Evolutionary conservation across 2,113 vertebrate species (phyloP).

Genomic region (Pandion haliaetus): DNA sequence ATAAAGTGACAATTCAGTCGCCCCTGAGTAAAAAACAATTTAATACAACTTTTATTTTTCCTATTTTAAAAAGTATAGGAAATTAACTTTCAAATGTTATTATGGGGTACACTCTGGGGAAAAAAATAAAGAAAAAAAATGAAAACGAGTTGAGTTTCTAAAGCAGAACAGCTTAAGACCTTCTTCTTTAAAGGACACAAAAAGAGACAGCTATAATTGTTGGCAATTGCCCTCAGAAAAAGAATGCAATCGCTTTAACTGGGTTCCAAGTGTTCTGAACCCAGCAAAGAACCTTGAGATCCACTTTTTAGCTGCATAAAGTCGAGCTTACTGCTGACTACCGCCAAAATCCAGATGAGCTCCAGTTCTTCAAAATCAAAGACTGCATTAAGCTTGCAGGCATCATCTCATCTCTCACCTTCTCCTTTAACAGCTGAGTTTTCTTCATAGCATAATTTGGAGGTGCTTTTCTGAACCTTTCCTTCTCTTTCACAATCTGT

Average conservation of each 20-base stretch:
- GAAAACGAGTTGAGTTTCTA: not conserved
- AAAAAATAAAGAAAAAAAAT: not conserved
- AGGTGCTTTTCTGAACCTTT: slow-evolving; percentile 95
- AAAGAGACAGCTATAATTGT: not conserved
- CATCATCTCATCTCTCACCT: slow-evolving; percentile 77
- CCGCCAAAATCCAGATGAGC: not conserved
- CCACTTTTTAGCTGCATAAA: not conserved
- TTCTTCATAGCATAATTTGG: slow-evolving; percentile 99
- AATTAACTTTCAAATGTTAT: not conserved
- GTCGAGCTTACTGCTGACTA: not conserved
- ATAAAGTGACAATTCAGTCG: not conserved
- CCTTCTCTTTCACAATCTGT: slow-evolving; percentile 98
- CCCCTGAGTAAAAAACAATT: not conserved
- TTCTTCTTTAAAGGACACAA: not conserved
- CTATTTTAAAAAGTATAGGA: not conserved
- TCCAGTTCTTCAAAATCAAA: not conserved
- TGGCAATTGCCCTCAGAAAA: not conserved
- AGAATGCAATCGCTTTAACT: not conserved
- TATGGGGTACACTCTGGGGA: not conserved
- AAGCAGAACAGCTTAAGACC: not conserved
- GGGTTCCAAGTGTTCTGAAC: not conserved
- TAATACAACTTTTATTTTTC: not conserved
- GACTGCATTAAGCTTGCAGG: not conserved
- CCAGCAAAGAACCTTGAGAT: not conserved
- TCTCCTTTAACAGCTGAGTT: slow-evolving; percentile 95